A percentile compares a stretch with the other conserved stretches of the same genome.
phyloP scores from a whole-genome alignment of 2,113 vertebrate genomes.

The Sorex araneus region DNA sequence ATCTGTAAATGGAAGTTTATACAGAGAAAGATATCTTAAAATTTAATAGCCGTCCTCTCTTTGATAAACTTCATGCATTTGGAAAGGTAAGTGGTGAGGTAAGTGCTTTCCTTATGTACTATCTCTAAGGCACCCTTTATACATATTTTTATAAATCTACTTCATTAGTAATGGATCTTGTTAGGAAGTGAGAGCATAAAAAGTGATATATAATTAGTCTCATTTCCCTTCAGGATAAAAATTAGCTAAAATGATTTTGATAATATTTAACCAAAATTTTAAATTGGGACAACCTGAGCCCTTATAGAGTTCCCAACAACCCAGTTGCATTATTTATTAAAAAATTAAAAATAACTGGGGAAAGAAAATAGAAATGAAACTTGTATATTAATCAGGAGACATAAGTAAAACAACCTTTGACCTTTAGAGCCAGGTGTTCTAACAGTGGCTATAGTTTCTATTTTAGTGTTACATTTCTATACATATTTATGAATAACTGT shows the following conservation, averaged over 20 bases:
- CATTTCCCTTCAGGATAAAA: background rate
- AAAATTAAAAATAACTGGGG: background rate
- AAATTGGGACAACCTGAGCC: background rate
- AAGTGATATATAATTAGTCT: background rate
- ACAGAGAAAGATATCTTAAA: background rate
- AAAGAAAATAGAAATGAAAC: background rate
- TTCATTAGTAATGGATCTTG: background rate
- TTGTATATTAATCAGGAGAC: background rate
- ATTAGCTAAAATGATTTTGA: background rate
- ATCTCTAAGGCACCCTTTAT: no score
- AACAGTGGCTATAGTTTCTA: fast-evolving
- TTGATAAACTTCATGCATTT: background rate
- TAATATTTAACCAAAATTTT: background rate
- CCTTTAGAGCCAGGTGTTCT: background rate
- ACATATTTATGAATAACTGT: no score
- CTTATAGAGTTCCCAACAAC: background rate
- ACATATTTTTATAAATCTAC: background rate
- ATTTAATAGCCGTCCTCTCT: background rate
- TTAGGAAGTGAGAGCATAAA: background rate
- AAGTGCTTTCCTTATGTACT: no score
- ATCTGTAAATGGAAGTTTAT: no score
- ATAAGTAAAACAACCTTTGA: background rate
- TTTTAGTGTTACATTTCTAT: background rate
- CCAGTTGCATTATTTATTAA: background rate
- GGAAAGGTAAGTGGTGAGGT: no score